Evolutionary conservation across 2,888 invertebrate genomes (phyloP), one percentile per base, ranked within the genome.

Genomic region (Hirtodrosophila alboralis): DNA sequence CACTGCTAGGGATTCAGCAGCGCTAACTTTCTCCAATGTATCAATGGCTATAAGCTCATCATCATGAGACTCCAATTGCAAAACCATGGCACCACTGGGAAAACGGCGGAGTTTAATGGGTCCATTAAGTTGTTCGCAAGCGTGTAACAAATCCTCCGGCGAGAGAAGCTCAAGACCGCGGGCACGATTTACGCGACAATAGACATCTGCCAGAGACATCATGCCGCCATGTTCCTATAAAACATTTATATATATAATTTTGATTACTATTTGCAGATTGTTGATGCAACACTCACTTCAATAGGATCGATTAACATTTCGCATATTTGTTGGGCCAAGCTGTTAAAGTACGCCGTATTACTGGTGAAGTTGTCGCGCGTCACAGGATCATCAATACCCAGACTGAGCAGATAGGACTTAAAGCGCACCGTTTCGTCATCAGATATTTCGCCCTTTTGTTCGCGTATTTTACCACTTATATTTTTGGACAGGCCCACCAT

Each of bases 331-430:
- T 94, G 94, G 0, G 98, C 96, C 41, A 99, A 91, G 75, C 95
- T 95, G 79, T 93, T 92, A 89, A 95, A 96, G 90, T 97, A 99
- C 65, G 95, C 95, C 9, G 94, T 94, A 69, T 96, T 96, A 49
- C 95, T 95, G 87, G 96, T 95, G 87, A 95, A 97, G 8, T 96
- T 93, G 85, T 97, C 97, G 87, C 98, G 93, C 0, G 98, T 99
- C 0, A 99, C 99, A 1, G 99, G 99, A 92, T 99, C 98, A 87
- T 97, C 97, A 72, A 99, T 98, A 76, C 99, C 99, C 84, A 99
- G 92, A 89, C 98, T 98, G 91, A 99, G 93, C 40, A 99, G 92
- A 89, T 99, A 98, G 0, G 98, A 95, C 89, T 99, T 98, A 89
- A 99, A 99, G 79, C 95, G 93, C 4, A 98, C 94, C 6, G 99